Evolutionary conservation across 30 jellyfish, hydroid and myxozoan species (phyloP).

Genomic region (Turritopsis rubra): DNA sequence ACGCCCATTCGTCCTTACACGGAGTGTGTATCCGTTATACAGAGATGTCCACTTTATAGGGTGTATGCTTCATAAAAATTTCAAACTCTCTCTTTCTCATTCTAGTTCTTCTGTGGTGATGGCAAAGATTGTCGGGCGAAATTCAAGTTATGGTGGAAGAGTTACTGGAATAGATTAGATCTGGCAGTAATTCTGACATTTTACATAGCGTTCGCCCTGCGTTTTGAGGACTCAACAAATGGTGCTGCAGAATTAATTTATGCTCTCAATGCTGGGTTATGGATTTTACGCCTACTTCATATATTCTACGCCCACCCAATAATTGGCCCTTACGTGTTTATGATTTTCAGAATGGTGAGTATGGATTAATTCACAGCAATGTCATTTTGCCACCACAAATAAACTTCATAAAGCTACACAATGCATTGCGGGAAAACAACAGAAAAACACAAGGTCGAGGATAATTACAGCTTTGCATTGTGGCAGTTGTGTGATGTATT

Average conservation of each 20-base stretch:
- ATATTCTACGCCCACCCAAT: slow-evolving; percentile 63
- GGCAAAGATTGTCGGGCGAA: background rate
- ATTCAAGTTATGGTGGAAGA: slow-evolving; percentile 46
- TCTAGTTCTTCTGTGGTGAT: background rate
- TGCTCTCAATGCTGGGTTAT: slow-evolving; percentile 63
- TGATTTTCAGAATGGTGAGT: slow-evolving; percentile 78
- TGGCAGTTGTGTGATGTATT: too few species aligned
- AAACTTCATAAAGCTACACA: too few species aligned
- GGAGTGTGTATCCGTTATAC: background rate
- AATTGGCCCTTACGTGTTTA: slow-evolving; percentile 92
- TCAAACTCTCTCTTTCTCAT: background rate
- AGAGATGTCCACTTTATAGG: background rate
- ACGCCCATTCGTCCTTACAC: too few species aligned
- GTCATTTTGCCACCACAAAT: background rate
- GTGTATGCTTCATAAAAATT: background rate
- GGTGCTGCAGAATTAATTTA: slow-evolving; percentile 57
- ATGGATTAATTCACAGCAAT: background rate
- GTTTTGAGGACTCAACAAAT: slow-evolving; percentile 32
- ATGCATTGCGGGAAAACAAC: too few species aligned
- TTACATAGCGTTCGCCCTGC: slow-evolving; percentile 64
- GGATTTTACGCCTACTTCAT: slow-evolving; percentile 75
- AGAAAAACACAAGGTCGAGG: too few species aligned
- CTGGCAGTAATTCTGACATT: slow-evolving; percentile 49
- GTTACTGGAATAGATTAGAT: slow-evolving; percentile 79
- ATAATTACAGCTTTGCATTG: too few species aligned